Evolutionary conservation across 2,113 vertebrate species (phyloP).

Genomic region (Calidris pugnax): DNA sequence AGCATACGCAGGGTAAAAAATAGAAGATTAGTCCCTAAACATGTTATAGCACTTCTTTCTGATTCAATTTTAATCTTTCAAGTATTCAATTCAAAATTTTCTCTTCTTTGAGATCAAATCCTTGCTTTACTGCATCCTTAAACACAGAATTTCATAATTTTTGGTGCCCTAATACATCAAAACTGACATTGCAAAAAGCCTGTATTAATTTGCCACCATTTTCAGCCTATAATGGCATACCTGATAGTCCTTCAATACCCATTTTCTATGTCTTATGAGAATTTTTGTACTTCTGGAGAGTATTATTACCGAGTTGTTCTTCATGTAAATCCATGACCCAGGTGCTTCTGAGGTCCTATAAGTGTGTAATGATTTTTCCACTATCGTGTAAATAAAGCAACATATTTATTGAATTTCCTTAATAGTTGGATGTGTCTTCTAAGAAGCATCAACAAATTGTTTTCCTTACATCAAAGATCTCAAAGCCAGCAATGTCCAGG

Average conservation of each 20-base stretch:
- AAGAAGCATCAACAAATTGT: not conserved
- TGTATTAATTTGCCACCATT: not conserved
- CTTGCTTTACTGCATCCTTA: not conserved
- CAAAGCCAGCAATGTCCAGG: slow-evolving; percentile 76
- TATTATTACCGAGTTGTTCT: not conserved
- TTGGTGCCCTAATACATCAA: not conserved
- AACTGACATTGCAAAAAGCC: not conserved
- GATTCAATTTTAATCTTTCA: not conserved
- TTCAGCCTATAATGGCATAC: not conserved
- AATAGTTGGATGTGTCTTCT: not conserved
- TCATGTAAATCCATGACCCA: not conserved
- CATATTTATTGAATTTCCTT: not conserved
- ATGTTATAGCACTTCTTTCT: not conserved
- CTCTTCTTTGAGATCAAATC: not conserved
- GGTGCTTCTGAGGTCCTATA: not conserved
- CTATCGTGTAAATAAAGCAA: not conserved
- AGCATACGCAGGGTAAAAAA: not conserved
- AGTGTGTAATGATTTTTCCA: not conserved
- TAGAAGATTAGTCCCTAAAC: not conserved
- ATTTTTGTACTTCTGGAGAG: not conserved
- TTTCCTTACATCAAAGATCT: slow-evolving; percentile 73
- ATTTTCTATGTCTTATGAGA: not conserved
- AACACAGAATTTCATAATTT: not conserved
- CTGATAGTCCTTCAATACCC: not conserved
- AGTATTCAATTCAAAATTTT: not conserved